Conservation (phyloP, 2,888 invertebrate species). For the Gryllus longicercus region DNA sequence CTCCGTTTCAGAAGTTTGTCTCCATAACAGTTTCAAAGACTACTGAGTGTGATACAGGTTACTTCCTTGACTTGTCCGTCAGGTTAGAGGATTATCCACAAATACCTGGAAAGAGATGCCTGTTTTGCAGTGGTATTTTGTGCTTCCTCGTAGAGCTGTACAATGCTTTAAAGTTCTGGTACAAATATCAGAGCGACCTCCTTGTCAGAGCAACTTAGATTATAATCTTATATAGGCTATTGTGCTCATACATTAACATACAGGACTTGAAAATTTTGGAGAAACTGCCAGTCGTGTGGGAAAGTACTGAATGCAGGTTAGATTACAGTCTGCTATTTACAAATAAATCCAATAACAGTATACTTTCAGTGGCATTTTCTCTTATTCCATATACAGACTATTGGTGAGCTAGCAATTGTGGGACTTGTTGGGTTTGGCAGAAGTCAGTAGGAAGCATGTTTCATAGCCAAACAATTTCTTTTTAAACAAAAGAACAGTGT, state of each 20-base stretch:
- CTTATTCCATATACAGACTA: neutral
- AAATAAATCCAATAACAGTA: too few relatives aligned
- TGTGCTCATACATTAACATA: neutral
- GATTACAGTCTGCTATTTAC: too few relatives aligned
- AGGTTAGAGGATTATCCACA: neutral
- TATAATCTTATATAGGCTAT: neutral
- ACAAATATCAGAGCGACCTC: neutral
- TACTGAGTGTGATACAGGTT: slow-evolving; percentile 1
- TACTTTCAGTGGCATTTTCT: neutral
- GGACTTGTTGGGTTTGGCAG: too few relatives aligned
- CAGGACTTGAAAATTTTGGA: neutral
- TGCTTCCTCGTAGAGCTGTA: slow-evolving; percentile 17
- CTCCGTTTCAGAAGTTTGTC: neutral
- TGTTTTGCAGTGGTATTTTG: neutral
- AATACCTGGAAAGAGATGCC: slow-evolving; percentile 8
- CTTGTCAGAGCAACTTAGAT: neutral
- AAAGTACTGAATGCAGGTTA: neutral
- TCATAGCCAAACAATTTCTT: too few relatives aligned
- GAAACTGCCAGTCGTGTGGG: neutral
- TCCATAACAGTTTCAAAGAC: slow-evolving; percentile 12
- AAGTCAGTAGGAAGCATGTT: too few relatives aligned
- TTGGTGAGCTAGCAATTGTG: too few relatives aligned
- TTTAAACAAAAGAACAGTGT: too few relatives aligned
- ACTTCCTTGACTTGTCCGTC: neutral
- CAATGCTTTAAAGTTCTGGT: neutral